phyloP scores from a whole-genome alignment of 2,113 vertebrate species.

The Manacus vitellinus region DNA sequence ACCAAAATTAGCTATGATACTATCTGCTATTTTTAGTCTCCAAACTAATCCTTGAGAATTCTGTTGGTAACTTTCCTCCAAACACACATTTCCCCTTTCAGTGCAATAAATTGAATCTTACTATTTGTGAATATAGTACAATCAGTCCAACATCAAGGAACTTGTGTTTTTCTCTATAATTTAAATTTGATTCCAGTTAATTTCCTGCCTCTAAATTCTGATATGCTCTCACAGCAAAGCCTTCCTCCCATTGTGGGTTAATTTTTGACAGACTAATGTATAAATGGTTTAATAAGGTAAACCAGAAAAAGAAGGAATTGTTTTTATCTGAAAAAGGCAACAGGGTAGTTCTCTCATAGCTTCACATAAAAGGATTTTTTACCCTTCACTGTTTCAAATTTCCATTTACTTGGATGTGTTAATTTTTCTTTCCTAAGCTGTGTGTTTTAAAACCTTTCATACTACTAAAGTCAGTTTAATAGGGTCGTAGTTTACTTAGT shows the following conservation, averaged over 20 bases:
- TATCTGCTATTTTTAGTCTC: slow-evolving; percentile 49
- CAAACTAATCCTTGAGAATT: slow-evolving; percentile 1
- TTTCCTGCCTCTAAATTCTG: background rate
- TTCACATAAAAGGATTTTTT: background rate
- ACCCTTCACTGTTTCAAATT: background rate
- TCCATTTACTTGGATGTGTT: background rate
- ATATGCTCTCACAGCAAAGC: background rate
- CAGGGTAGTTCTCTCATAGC: background rate
- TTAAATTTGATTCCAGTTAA: background rate
- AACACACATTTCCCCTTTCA: background rate
- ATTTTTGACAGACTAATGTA: background rate
- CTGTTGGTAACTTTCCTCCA: slow-evolving; percentile 1
- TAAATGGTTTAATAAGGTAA: background rate
- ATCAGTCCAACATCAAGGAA: background rate
- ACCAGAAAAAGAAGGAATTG: background rate
- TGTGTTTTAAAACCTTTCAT: background rate
- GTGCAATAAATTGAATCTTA: background rate
- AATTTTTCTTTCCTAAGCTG: background rate
- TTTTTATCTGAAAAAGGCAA: background rate
- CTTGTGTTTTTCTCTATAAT: background rate
- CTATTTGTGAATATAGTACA: background rate
- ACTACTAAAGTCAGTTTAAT: background rate
- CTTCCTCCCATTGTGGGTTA: background rate
- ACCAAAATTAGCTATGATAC: slow-evolving; percentile 52
- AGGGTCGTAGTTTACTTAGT: background rate